Base-by-base conservation (phyloP, 1,140 invertebrate species). In the Idris sp. region DNA sequence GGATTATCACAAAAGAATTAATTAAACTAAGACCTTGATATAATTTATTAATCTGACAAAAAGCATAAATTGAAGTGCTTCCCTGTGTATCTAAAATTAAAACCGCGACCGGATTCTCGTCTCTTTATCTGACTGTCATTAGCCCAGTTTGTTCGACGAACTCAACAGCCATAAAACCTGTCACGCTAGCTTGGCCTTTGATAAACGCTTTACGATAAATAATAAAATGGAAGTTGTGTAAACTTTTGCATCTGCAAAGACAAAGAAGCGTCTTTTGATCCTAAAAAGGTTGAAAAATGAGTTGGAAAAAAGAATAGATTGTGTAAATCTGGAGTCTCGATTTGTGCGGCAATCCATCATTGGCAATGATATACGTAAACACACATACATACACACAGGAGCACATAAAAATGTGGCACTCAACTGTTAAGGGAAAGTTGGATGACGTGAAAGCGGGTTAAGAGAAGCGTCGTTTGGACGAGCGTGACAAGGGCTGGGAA, bases 381-480 rank as follows among this genome's bases (percentile, higher is more conserved):
- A n/a, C n/a, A n/a, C n/a, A n/a, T n/a, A n/a, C n/a, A n/a, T n/a
- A n/a, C n/a, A n/a, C n/a, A n/a, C n/a, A n/a, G n/a, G n/a, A n/a
- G n/a, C n/a, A n/a, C n/a, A n/a, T n/a, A n/a, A n/a, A n/a, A n/a
- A n/a, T n/a, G n/a, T n/a, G n/a, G n/a, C n/a, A n/a, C n/a, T 26
- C 13, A 22, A 22, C 7, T 11, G 54, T 11, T 40, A 11, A 43
- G 33, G 14, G 13, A 54, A 38, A n/a, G 48, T 61, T 71, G 31
- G 48, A 35, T 40, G 48, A 61, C 31, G 48, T 48, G 19, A 54
- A 71, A 71, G 54, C 54, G 30, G 68, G 51, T 61, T 56, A 73
- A 56, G 69, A 53, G 43, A 59, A 58, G 13, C 8, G 69, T 43
- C 41, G 53, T 54, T 61, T 46, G 25, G 7, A 13, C 10, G 25